Conservation (phyloP, 2,797 vertebrate genomes). For the Gymnocypris eckloni region DNA sequence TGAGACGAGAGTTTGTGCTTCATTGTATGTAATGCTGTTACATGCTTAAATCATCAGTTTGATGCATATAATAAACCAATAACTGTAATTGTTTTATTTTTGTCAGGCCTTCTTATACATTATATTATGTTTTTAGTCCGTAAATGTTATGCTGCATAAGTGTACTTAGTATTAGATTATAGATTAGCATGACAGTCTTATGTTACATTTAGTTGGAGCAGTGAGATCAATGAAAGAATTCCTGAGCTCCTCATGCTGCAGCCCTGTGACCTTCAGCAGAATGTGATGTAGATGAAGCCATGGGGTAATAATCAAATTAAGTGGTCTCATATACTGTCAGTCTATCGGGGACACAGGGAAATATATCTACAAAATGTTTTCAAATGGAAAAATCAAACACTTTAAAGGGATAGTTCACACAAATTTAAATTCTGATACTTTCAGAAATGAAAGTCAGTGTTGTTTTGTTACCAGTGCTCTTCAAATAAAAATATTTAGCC, state of each 20-base stretch:
- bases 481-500: background rate
- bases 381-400: background rate
- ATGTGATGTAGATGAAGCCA: background rate
- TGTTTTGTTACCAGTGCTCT: background rate
- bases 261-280: background rate
- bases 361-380: background rate
- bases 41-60: background rate
- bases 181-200: background rate
- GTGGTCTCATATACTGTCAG: background rate
- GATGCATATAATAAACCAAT: background rate
- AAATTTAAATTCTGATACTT: background rate
- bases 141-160: background rate
- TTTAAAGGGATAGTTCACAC: background rate
- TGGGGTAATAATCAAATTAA: background rate
- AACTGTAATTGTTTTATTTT: background rate
- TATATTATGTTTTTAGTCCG: too few species aligned
- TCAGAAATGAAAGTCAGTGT: background rate
- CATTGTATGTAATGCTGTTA: background rate
- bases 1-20: background rate
- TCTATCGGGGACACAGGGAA: background rate
- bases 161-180: background rate
- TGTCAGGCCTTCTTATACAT: background rate
- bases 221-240: conserved; percentile 8
- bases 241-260: background rate
- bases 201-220: conserved; percentile 2